Percentiles rank a stretch among this genome's conserved stretches.
These are phyloP conservation scores for Genyomyrus donnyi DNA, from an alignment of 2,113 vertebrate genomes.

Conservation along the genomic window DNA sequence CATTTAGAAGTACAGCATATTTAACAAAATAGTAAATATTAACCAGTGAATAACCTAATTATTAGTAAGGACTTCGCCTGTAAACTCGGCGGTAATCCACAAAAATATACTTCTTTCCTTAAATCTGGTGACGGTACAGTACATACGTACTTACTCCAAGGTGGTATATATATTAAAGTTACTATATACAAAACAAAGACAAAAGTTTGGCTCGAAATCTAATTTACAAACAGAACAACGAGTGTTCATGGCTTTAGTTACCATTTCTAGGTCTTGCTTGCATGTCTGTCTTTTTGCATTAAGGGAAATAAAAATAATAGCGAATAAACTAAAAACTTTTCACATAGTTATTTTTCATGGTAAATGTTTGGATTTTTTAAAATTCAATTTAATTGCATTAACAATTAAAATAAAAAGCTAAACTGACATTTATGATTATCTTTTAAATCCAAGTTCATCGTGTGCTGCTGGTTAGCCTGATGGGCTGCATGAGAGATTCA, in stretches of 20 bases:
- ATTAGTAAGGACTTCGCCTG: conserved; percentile 79
- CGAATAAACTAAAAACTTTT: conserved; percentile 49
- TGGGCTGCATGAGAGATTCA: neutral
- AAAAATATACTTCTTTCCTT: conserved; percentile 91
- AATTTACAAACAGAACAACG: conserved; percentile 87
- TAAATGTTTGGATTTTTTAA: neutral
- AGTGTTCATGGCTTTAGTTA: conserved; percentile 98
- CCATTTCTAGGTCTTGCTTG: conserved; percentile 80
- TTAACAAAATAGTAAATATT: conserved; percentile 91
- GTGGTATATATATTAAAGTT: conserved; percentile 87
- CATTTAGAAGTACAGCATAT: conserved; percentile 84
- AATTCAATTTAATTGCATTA: neutral
- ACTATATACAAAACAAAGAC: conserved; percentile 86
- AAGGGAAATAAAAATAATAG: conserved; percentile 70
- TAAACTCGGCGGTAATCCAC: conserved; percentile 94
- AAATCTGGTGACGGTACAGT: conserved; percentile 86
- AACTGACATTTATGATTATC: neutral
- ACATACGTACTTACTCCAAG: conserved; percentile 85
- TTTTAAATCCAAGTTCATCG: neutral
- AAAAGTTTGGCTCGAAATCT: conserved; percentile 94
- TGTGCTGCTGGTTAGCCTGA: neutral
- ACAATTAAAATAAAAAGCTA: neutral
- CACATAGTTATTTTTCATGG: neutral
- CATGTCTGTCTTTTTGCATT: conserved; percentile 70
- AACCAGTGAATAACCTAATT: conserved; percentile 91